Evolutionary conservation across 2,888 invertebrate genomes (phyloP).

Genomic region (Augiades crinisus): DNA sequence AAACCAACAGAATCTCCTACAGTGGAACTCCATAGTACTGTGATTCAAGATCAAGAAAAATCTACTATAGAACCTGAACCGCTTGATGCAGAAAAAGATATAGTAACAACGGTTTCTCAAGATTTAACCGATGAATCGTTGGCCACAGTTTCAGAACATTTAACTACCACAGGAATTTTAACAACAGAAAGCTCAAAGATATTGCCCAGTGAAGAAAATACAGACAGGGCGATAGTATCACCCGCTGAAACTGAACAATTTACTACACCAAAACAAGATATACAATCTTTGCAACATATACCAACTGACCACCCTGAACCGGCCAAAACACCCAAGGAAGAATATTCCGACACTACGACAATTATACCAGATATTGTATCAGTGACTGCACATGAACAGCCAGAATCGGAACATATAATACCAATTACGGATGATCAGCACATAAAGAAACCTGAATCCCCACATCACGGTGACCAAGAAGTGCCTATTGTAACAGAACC

Average conservation of each 20-base stretch:
- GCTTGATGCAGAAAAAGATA: constrained; percentile 17
- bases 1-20: neutral
- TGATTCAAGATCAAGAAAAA: constrained; percentile 21
- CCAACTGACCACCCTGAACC: constrained; percentile 10
- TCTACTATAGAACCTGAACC: constrained; percentile 14
- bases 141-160: neutral
- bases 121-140: neutral
- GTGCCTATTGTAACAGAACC: constrained; percentile 3
- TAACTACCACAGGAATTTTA: neutral
- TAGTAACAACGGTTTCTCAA: neutral
- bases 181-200: constrained; percentile 12
- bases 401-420: constrained; percentile 3
- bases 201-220: neutral
- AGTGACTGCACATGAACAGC: neutral
- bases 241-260: constrained; percentile 29
- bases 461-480: constrained; percentile 3
- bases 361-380: neutral
- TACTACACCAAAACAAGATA: constrained; percentile 16
- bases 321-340: neutral
- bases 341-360: neutral
- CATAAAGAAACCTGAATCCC: neutral
- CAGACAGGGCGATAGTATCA: neutral
- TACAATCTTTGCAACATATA: neutral
- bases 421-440: too few relatives aligned
- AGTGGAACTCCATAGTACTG: neutral